These are phyloP conservation scores for Drosophila arizonae DNA, from an alignment of 1,140 invertebrate genomes.

Conservation along the genomic window DNA sequence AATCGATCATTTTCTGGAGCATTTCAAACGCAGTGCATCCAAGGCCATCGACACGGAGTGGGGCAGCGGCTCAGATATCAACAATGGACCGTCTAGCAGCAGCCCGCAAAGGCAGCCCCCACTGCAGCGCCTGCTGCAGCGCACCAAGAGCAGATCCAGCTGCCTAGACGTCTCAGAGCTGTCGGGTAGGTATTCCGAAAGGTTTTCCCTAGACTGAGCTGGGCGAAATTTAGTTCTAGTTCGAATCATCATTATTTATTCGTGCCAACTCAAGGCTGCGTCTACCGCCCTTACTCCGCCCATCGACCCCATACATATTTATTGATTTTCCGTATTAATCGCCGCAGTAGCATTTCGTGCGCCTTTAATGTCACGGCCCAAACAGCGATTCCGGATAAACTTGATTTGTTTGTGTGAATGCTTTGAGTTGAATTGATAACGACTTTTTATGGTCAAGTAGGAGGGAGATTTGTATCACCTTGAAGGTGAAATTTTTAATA, in stretches of 20 bases:
- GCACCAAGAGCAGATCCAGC: conserved; percentile 63
- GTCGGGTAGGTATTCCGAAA: conserved; percentile 48
- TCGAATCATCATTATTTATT: background rate
- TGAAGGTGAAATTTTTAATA: too few species aligned
- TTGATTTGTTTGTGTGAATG: background rate
- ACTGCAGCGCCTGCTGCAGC: conserved; percentile 51
- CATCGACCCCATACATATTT: conserved; percentile 15
- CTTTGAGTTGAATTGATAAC: background rate
- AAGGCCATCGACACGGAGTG: conserved; percentile 85
- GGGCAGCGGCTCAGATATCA: conserved; percentile 27
- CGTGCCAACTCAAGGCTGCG: conserved; percentile 19
- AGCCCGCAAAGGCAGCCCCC: conserved; percentile 46
- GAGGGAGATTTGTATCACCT: too few species aligned
- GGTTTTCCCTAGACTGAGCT: too few species aligned
- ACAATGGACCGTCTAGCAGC: conserved; percentile 26
- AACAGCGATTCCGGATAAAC: background rate
- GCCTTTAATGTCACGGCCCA: conserved; percentile 30
- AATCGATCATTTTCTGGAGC: conserved; percentile 91
- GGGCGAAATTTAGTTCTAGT: background rate
- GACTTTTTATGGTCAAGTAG: too few species aligned
- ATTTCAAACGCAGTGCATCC: conserved; percentile 89
- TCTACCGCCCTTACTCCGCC: background rate
- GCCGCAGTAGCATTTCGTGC: background rate
- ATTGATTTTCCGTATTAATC: conserved; percentile 54
- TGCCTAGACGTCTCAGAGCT: conserved; percentile 62